Conservation (phyloP, 1,140 invertebrate species). For the Phocides pigmalion region DNA sequence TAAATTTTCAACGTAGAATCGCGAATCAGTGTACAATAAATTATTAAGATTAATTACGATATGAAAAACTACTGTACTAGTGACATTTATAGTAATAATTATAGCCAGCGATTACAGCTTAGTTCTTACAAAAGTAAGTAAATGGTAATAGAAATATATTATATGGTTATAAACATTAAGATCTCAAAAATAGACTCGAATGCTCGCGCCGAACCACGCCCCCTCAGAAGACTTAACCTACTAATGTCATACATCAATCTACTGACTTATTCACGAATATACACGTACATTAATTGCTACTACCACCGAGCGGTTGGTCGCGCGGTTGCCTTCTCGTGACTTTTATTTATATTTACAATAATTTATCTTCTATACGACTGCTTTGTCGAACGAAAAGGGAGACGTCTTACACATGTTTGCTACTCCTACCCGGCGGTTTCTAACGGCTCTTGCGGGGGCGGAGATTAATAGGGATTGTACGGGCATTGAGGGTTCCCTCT, state of each 20-base stretch:
- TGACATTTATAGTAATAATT: not conserved
- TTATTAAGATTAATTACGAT: not conserved
- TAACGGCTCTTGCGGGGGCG: too few relatives aligned
- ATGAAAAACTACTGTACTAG: not conserved
- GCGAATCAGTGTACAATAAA: not conserved
- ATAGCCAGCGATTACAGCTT: not conserved
- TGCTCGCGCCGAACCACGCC: not conserved
- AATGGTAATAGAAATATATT: constrained; percentile 10
- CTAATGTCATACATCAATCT: constrained; percentile 2
- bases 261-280: constrained; percentile 1
- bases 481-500: too few relatives aligned
- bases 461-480: too few relatives aligned
- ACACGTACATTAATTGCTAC: not conserved
- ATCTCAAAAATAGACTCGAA: constrained; percentile 13
- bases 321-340: not conserved
- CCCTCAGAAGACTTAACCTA: not conserved
- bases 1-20: not conserved
- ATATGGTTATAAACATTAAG: constrained; percentile 2
- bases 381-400: too few relatives aligned
- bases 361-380: not conserved
- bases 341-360: not conserved
- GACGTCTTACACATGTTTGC: too few relatives aligned
- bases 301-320: not conserved
- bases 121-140: constrained; percentile 8
- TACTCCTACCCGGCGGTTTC: too few relatives aligned